Conservation (phyloP, 2,113 vertebrate genomes). For the Narcine bancroftii region DNA sequence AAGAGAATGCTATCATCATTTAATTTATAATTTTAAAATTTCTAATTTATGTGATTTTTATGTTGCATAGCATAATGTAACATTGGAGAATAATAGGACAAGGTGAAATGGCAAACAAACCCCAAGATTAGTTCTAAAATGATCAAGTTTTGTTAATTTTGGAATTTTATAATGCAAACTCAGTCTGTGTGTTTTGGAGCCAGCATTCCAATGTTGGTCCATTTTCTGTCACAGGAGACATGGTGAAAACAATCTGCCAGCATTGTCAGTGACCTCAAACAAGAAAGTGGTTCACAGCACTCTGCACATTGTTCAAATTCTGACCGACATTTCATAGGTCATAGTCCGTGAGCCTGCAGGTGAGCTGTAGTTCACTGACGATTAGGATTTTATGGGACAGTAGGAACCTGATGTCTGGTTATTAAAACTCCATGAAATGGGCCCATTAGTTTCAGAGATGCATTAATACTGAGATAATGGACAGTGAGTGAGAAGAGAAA, state of each 20-base stretch:
- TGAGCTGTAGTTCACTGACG: not conserved
- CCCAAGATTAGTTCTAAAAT: not conserved
- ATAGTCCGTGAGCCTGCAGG: not conserved
- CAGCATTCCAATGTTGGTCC: not conserved
- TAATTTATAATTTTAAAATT: too few species aligned
- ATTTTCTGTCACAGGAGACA: not conserved
- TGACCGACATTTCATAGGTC: not conserved
- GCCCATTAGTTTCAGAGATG: not conserved
- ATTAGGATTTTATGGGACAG: not conserved
- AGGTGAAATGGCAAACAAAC: not conserved
- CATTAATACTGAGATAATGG: not conserved
- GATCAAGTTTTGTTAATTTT: not conserved
- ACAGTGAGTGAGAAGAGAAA: not conserved
- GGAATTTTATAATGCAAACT: not conserved
- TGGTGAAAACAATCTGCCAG: constrained; percentile 1
- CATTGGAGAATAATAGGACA: not conserved
- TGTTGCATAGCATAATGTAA: not conserved
- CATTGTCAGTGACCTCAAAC: not conserved
- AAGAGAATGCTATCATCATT: not conserved
- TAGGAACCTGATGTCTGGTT: not conserved
- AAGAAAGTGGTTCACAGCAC: not conserved
- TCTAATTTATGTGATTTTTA: not conserved
- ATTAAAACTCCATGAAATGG: not conserved
- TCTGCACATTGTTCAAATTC: not conserved
- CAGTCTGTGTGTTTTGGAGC: constrained; percentile 3